Evolutionary conservation across 2,113 vertebrate species (phyloP), one percentile per base, ranked within the genome.

Genomic region (Argyrosomus japonicus): DNA sequence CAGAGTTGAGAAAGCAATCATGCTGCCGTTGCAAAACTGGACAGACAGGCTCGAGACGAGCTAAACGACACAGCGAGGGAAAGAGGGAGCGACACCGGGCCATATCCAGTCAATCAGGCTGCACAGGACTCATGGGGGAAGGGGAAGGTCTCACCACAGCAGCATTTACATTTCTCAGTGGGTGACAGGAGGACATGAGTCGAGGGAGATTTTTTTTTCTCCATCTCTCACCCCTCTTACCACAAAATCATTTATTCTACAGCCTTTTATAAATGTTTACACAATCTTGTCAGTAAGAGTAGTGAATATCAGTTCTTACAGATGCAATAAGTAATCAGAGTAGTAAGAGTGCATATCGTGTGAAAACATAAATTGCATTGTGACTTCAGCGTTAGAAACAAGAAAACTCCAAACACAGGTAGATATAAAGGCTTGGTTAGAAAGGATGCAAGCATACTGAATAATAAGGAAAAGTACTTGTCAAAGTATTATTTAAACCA

Each of bases 91-190:
- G 45, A 65, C 68, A 61, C 53, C 12, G 77, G 81, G 70, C 62
- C 68, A 78, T 5, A 83, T 88, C 88, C 86, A 88, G 93, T 92
- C 91, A 89, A 83, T 91, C 91, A 91, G 78, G 88, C 77, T 87
- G 60, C 73, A 83, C 57, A 0, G 75, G 86, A 32, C 71, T 45
- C 86, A 68, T 9, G 86, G 79, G 77, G 81, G 84, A 56, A 4
- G 68, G 76, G 79, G 58, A 57, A 73, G 69, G 81, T 69, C 77
- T 79, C 58, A 14, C 40, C 74, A 45, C 10, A 4, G 57, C 18
- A 19, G 57, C 57, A 57, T 65, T 82, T 71, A 50, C 65, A 29
- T 73, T 81, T 63, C 70, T 75, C 73, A 53, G 68, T 47, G 29
- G 74, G 53, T 85, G 70, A 88, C 72, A 81, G 77, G 64, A 64